A percentile compares a stretch with the other conserved stretches of the same genome.
These are phyloP conservation scores for Gymnocypris eckloni DNA, from an alignment of 2,797 vertebrate species.

Conservation along the genomic window DNA sequence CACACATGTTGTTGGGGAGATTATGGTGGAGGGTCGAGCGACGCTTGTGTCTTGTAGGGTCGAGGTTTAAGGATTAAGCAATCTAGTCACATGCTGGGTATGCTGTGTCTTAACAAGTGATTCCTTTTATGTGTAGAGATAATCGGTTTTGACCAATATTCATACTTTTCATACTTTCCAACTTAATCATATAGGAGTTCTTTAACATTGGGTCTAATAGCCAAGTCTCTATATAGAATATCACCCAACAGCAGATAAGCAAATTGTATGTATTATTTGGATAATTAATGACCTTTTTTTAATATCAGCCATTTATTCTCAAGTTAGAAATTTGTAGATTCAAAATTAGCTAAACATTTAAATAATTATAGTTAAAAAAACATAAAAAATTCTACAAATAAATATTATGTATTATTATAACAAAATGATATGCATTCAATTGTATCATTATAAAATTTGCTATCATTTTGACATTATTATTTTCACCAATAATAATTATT, in stretches of 20 bases:
- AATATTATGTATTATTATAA: neutral
- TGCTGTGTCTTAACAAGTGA: slow-evolving; percentile 32
- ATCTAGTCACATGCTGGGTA: slow-evolving; percentile 49
- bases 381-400: too few species aligned
- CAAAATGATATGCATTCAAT: too few species aligned
- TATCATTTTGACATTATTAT: neutral
- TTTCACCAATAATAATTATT: neutral
- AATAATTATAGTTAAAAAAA: neutral
- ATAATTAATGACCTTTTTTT: neutral
- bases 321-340: neutral
- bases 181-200: slow-evolving; percentile 2
- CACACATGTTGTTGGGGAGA: slow-evolving; percentile 68
- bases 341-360: neutral
- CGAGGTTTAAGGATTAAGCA: slow-evolving; percentile 54
- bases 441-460: too few species aligned
- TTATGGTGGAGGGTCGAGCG: slow-evolving; percentile 59
- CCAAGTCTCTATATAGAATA: neutral
- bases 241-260: neutral
- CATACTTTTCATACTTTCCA: neutral
- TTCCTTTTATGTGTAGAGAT: neutral
- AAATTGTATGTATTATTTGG: neutral
- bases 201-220: neutral
- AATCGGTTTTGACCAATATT: neutral
- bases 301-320: neutral
- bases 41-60: slow-evolving; percentile 64